phyloP scores from a whole-genome alignment of 2,113 vertebrate species.

The Notothenia coriiceps region DNA sequence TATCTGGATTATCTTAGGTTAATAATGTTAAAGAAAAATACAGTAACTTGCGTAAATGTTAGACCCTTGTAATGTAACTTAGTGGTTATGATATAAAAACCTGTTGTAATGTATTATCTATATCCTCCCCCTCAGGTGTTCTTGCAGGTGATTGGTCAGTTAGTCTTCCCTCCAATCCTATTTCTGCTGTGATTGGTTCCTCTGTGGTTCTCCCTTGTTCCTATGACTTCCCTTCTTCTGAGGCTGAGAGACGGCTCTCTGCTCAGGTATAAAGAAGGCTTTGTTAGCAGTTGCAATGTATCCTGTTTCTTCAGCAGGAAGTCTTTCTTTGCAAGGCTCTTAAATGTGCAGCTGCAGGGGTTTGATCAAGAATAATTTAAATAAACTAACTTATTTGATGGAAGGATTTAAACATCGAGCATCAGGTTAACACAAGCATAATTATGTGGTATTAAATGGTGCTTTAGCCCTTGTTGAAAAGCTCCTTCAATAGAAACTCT shows the following conservation, averaged over 20 bases:
- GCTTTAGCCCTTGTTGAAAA: background rate
- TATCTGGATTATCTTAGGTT: background rate
- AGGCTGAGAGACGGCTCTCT: conserved; percentile 21
- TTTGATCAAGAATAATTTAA: background rate
- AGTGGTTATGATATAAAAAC: accelerated
- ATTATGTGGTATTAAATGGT: background rate
- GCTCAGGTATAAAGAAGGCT: conserved; percentile 63
- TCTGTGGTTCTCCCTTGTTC: conserved; percentile 76
- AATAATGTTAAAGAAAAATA: background rate
- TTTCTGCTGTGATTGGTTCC: conserved; percentile 71
- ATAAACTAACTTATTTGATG: background rate
- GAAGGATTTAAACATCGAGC: background rate
- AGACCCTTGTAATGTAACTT: background rate
- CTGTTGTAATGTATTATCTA: background rate
- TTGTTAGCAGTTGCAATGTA: conserved; percentile 24
- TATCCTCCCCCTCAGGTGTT: conserved; percentile 42
- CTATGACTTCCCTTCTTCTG: conserved; percentile 77
- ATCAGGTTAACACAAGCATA: background rate
- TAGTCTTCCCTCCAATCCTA: conserved; percentile 51
- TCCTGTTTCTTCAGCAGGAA: background rate
- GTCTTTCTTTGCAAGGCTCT: background rate
- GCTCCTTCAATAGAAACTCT: background rate
- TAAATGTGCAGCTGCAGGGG: background rate
- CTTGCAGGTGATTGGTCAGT: conserved; percentile 76
- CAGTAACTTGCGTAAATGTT: no score